Evolutionary conservation across 1,140 invertebrate genomes (phyloP), one percentile per base, ranked within the genome.

Genomic region (Calosoma granatense): DNA sequence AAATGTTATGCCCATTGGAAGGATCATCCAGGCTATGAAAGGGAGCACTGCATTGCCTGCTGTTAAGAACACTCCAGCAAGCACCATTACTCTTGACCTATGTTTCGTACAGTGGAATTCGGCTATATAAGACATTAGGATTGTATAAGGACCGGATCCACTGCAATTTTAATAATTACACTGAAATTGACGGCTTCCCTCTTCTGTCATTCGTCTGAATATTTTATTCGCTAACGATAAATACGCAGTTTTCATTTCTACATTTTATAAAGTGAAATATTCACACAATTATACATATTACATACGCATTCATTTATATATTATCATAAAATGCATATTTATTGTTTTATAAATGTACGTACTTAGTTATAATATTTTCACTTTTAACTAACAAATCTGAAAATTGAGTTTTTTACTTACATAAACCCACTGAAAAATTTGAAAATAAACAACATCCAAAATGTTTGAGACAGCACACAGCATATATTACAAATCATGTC

Each of bases 391-490:
- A n/a, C n/a, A n/a, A n/a, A n/a, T n/a, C n/a, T n/a, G n/a, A n/a
- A n/a, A n/a, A n/a, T n/a, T n/a, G n/a, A 36, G 26, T 36, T n/a
- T n/a, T 9, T 6, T 36, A 36, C 79, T 79, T 63, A 90, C 87
- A 87, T 78, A 55, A 87, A 79, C 15, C 88, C 87, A 59, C 81
- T 84, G 17, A 83, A 61, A 61, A 87, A 86, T 65, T 87, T 81
- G 19, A 86, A 81, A 0, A 81, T 63, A 0, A 86, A 72, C 22
- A 91, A 77, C 63, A 82, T 78, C 59, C 76, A 77, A 64, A 83
- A 88, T 51, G 77, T 81, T 64, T 87, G 86, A 20, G 84, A 82
- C 36, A 86, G 70, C n/a, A 83, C 79, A 2, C 83, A 80, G 0
- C 78, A 60, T 3, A 88, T 65, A 22, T 83, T 85, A 53, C 82